Conservation (phyloP, 2,797 vertebrate genomes). For the Pipistrellus pipistrellus region DNA sequence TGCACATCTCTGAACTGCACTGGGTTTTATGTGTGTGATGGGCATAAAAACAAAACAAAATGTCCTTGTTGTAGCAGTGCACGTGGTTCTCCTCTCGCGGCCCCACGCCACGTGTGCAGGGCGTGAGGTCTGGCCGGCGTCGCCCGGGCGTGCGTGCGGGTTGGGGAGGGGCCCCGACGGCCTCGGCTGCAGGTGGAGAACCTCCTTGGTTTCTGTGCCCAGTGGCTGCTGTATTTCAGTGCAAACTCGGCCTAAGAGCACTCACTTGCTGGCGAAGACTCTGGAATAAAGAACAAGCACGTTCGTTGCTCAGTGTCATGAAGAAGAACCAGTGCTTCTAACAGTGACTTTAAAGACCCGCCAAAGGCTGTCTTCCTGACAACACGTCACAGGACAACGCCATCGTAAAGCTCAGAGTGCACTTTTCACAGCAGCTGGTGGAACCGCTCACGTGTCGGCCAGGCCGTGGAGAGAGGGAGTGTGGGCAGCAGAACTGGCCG, state of each 20-base stretch:
- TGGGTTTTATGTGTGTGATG: background rate
- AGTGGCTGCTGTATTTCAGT: background rate
- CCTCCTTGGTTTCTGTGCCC: background rate
- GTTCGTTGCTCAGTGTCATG: background rate
- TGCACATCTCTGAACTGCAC: background rate
- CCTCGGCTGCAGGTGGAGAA: background rate
- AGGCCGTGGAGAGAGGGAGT: background rate
- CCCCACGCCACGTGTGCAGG: background rate
- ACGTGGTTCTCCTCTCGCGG: background rate
- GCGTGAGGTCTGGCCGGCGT: background rate
- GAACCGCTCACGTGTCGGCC: background rate
- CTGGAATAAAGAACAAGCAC: constrained; percentile 32
- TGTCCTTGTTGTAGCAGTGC: background rate
- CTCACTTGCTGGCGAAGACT: constrained; percentile 58
- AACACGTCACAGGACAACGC: background rate
- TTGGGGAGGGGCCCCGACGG: background rate
- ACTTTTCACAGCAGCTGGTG: no score
- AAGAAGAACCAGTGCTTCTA: background rate
- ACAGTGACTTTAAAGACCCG: background rate
- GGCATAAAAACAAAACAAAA: background rate
- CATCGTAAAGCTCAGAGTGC: background rate
- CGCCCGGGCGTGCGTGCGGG: background rate
- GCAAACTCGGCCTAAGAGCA: background rate
- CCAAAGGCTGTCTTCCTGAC: background rate
- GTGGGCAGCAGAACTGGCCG: no score